Evolutionary conservation across 2,888 invertebrate species (phyloP).

Genomic region (Cephus nigrinus): DNA sequence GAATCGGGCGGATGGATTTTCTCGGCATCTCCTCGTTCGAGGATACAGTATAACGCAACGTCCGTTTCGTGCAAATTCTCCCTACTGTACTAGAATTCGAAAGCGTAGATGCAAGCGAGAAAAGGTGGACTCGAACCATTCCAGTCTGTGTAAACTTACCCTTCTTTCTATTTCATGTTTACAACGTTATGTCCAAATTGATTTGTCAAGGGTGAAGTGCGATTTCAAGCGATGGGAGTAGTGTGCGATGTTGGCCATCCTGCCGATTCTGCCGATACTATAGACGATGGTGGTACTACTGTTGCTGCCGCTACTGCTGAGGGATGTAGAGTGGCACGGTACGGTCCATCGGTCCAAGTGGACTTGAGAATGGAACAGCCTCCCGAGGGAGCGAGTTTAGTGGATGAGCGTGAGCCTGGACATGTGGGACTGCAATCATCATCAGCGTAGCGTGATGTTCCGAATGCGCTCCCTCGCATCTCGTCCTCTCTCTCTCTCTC

Average conservation of each 20-base stretch:
- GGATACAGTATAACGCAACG: too few species aligned
- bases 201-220: slow-evolving; percentile 53
- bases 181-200: slow-evolving; percentile 61
- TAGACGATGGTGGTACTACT: neutral
- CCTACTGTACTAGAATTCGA: too few species aligned
- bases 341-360: slow-evolving; percentile 42
- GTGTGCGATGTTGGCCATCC: slow-evolving; percentile 14
- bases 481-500: neutral
- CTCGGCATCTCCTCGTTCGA: too few species aligned
- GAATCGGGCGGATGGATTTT: too few species aligned
- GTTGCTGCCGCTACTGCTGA: too few species aligned
- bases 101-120: too few species aligned
- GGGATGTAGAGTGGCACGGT: slow-evolving; percentile 9
- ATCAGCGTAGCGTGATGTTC: slow-evolving; percentile 33
- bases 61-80: too few species aligned
- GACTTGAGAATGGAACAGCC: slow-evolving; percentile 50
- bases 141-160: slow-evolving; percentile 42
- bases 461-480: neutral
- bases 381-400: slow-evolving; percentile 33
- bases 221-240: slow-evolving; percentile 6
- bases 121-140: too few species aligned
- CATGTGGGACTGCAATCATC: slow-evolving; percentile 61
- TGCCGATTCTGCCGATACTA: neutral
- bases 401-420: slow-evolving; percentile 49
- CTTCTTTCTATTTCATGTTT: slow-evolving; percentile 50